A percentile compares a stretch with the other conserved stretches of the same genome.
phyloP scores from a whole-genome alignment of 1,140 invertebrate species.

The Drosophila gunungcola region DNA sequence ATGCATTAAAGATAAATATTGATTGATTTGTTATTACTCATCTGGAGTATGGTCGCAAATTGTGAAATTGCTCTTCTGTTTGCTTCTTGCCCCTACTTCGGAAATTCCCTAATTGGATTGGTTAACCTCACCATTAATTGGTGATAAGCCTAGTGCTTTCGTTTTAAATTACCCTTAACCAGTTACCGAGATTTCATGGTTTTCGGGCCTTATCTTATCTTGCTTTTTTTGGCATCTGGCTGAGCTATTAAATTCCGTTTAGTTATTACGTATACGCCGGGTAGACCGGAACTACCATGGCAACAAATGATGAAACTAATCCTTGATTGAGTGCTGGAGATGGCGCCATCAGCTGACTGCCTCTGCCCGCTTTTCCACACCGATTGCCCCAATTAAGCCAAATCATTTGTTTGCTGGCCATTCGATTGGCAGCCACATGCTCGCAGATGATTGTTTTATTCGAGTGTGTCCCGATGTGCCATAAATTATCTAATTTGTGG shows the following conservation, averaged over 20 bases:
- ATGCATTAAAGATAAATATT: not conserved
- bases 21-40: constrained; percentile 42
- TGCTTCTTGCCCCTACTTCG: not conserved
- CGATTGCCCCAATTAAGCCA: constrained; percentile 28
- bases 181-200: constrained; percentile 33
- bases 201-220: constrained; percentile 53
- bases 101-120: constrained; percentile 30
- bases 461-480: constrained; percentile 16
- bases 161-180: constrained; percentile 26
- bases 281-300: constrained; percentile 20
- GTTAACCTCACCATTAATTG: constrained; percentile 41
- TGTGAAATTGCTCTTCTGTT: constrained; percentile 30
- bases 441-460: constrained; percentile 23
- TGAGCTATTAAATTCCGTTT: constrained; percentile 35
- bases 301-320: constrained; percentile 60
- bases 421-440: constrained; percentile 16
- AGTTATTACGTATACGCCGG: constrained; percentile 56
- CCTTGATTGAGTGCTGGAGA: constrained; percentile 13
- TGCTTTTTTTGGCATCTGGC: not conserved
- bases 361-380: no score
- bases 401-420: constrained; percentile 22
- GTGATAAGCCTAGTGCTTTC: constrained; percentile 34
- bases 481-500: constrained; percentile 63
- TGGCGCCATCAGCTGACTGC: constrained; percentile 12
- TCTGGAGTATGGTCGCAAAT: not conserved